Evolutionary conservation across 2,797 vertebrate species (phyloP), one percentile per base, ranked within the genome.

Genomic region (Austrolebias charrua): DNA sequence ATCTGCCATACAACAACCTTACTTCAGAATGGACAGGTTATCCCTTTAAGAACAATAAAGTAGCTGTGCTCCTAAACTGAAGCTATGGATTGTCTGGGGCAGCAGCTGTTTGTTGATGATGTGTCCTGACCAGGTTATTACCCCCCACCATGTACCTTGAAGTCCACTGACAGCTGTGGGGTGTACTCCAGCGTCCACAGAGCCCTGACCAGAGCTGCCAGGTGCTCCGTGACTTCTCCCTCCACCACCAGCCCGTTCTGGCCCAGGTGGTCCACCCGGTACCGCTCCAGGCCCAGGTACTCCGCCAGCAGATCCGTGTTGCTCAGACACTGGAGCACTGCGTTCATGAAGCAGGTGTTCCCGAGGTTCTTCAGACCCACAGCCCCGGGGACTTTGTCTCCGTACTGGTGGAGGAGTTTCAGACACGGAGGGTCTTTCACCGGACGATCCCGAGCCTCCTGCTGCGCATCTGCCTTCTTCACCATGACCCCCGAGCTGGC

Each of bases 271-370:
- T 92, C 87, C 76, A 76, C 50, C 82, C 86, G 92, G 81, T 93
- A 94, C 45, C 87, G 83, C 61, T 93, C 93, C 73, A 97, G 81
- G 0, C 94, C 95, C 87, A 98, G 89, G 77, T 95, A 94, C 88
- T 97, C 96, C 0, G 96, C 95, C 61, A 98, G 93, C 79, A 97
- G 89, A 75, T 97, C 96, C 1, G 96, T 98, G 92, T 98, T 96
- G 85, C 95, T 98, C 87, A 98, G 70, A 69, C 96, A 98, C 92
- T 98, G 96, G 75, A 98, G 94, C 85, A 95, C 95, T 0, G 96
- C 96, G 87, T 98, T 98, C 94, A 98, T 95, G 92, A 98, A 98
- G 67, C 96, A 98, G 86, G 95, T 98, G 92, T 98, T 98, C 6
- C 96, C 96, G 87, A 96, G 96, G 88, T 98, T 97, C 57, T 96